A percentile compares a stretch with the other conserved stretches of the same genome.
Conservation (phyloP, 1,140 invertebrate genomes). For the Phymastichus coffea region DNA sequence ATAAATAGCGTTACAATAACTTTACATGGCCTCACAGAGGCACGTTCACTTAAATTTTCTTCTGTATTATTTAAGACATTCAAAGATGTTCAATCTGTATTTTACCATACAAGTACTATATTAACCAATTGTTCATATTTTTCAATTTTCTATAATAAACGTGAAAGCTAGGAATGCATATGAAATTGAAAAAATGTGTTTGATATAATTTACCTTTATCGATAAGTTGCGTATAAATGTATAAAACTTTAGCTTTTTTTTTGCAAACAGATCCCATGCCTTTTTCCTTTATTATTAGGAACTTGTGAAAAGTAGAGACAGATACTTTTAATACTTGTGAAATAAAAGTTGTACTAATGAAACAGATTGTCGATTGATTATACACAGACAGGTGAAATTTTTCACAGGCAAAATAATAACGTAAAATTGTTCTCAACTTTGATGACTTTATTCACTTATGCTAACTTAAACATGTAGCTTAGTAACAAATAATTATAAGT, state of each 20-base stretch:
- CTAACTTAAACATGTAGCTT: slow-evolving; percentile 15
- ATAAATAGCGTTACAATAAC: slow-evolving; percentile 1
- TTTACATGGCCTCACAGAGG: slow-evolving; percentile 20
- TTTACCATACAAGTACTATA: not conserved
- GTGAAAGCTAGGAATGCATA: slow-evolving; percentile 15
- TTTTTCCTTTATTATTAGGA: slow-evolving; percentile 23
- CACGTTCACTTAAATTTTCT: slow-evolving; percentile 6
- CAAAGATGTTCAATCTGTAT: slow-evolving; percentile 16
- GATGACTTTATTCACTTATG: slow-evolving; percentile 21
- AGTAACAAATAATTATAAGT: slow-evolving; percentile 20
- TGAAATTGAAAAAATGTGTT: slow-evolving; percentile 8
- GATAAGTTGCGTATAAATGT: slow-evolving; percentile 4
- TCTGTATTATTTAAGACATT: slow-evolving; percentile 13
- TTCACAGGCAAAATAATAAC: slow-evolving; percentile 6
- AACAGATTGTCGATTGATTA: not conserved
- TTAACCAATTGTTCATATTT: not conserved
- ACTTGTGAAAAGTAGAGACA: slow-evolving; percentile 23
- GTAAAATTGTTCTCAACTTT: slow-evolving; percentile 14
- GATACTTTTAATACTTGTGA: slow-evolving; percentile 14
- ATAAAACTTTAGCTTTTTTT: not conserved
- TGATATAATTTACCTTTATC: slow-evolving; percentile 1
- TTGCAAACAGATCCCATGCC: slow-evolving; percentile 26
- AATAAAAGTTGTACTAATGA: slow-evolving; percentile 6
- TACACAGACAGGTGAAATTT: slow-evolving; percentile 29
- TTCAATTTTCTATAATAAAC: slow-evolving; percentile 1